These are phyloP conservation scores for Origma solitaria DNA, from an alignment of 2,113 vertebrate species.

Conservation along the genomic window DNA sequence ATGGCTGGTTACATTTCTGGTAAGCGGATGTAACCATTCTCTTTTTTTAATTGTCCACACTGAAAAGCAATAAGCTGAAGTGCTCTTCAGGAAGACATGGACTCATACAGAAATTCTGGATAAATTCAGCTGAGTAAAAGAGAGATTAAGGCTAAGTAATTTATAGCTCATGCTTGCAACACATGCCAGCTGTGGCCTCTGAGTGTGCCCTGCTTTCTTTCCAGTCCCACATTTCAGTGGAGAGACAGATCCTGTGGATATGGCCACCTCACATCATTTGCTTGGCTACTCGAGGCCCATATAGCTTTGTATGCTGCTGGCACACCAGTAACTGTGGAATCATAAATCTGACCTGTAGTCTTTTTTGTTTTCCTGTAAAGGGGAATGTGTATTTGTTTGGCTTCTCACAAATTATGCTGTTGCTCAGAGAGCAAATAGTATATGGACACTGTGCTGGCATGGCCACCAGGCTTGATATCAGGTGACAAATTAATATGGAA, in stretches of 20 bases:
- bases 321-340: not conserved
- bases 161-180: fast-evolving
- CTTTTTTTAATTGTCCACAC: not conserved
- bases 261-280: not conserved
- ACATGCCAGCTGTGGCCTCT: not conserved
- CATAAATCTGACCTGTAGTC: not conserved
- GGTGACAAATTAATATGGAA: not conserved
- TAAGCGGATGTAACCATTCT: not conserved
- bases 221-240: not conserved
- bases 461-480: not conserved
- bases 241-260: not conserved
- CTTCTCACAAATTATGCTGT: not conserved
- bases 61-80: not conserved
- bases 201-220: not conserved
- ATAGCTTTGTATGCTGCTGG: not conserved
- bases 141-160: not conserved
- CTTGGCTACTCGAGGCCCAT: not conserved
- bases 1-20: not conserved
- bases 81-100: not conserved
- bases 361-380: not conserved
- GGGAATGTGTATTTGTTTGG: not conserved
- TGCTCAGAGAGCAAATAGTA: not conserved
- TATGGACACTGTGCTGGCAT: not conserved
- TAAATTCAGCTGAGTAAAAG: not conserved
- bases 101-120: not conserved